Evolutionary conservation across 2,113 vertebrate species (phyloP).

Genomic region (Centropus unirufus): DNA sequence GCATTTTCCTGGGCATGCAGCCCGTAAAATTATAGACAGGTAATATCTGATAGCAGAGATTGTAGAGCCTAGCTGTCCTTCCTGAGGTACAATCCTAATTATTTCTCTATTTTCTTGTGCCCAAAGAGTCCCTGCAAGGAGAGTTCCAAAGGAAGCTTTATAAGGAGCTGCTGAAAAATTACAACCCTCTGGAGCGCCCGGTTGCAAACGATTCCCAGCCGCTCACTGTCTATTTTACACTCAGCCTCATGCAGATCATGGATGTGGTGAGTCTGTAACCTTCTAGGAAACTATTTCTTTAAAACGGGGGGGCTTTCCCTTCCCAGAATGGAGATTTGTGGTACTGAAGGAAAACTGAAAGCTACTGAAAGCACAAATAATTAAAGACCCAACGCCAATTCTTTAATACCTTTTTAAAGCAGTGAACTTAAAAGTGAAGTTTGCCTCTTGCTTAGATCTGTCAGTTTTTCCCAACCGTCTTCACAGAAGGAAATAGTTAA

Average conservation of each 20-base stretch:
- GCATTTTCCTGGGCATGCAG: background rate
- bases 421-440: background rate
- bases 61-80: background rate
- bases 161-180: conserved; percentile 82
- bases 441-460: background rate
- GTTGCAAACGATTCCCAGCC: conserved; percentile 89
- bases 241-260: conserved; percentile 95
- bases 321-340: background rate
- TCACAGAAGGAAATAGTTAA: background rate
- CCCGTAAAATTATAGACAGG: background rate
- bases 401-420: background rate
- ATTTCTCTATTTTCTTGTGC: background rate
- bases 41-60: background rate
- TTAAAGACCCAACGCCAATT: background rate
- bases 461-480: background rate
- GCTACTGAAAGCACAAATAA: background rate
- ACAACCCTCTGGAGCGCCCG: conserved; percentile 88
- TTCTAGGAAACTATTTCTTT: background rate
- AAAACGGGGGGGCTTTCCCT: background rate
- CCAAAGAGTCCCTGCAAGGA: conserved; percentile 89
- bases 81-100: background rate
- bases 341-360: background rate
- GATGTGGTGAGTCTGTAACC: conserved; percentile 86
- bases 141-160: conserved; percentile 89
- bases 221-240: conserved; percentile 87